Conservation (phyloP, 2,113 vertebrate genomes). For the Nesogale talazaci region DNA sequence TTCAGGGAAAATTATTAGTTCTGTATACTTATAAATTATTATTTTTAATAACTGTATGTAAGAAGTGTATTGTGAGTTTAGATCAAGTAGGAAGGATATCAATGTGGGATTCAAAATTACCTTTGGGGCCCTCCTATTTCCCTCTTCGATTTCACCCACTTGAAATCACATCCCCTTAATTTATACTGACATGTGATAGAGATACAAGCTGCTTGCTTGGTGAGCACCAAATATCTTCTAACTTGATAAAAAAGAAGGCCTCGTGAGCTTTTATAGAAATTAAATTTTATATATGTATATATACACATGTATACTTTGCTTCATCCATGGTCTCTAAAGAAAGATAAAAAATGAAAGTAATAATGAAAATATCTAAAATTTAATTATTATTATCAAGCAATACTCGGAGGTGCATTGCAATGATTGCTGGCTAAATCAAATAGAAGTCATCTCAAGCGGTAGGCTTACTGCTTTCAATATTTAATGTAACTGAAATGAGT, state of each 20-base stretch:
- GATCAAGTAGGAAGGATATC: background rate
- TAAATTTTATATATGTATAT: background rate
- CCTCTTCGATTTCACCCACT: accelerated
- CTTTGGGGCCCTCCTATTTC: accelerated
- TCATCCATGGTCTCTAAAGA: slow-evolving; percentile 46
- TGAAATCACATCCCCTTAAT: slow-evolving; percentile 18
- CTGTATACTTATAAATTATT: accelerated
- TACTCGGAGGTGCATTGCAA: slow-evolving; percentile 36
- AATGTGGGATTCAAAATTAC: accelerated
- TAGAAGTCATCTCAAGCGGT: slow-evolving; percentile 39
- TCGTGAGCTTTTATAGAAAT: slow-evolving; percentile 24
- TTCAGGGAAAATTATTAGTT: no score
- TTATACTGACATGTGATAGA: slow-evolving; percentile 74
- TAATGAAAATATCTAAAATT: slow-evolving; percentile 51
- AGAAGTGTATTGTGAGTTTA: background rate
- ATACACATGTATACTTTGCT: background rate
- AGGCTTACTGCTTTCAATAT: slow-evolving; percentile 6
- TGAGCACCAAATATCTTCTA: background rate
- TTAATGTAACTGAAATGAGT: slow-evolving; percentile 42
- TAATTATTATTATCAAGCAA: slow-evolving; percentile 37
- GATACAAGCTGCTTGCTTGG: slow-evolving; percentile 62
- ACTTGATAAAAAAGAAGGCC: slow-evolving; percentile 58
- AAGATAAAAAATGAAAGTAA: background rate
- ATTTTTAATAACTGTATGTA: accelerated
- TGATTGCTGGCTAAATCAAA: slow-evolving; percentile 54